A percentile compares a stretch with the other conserved stretches of the same genome.
Evolutionary conservation across 2,113 vertebrate species (phyloP).

Genomic region (Sphyrna mokarran): DNA sequence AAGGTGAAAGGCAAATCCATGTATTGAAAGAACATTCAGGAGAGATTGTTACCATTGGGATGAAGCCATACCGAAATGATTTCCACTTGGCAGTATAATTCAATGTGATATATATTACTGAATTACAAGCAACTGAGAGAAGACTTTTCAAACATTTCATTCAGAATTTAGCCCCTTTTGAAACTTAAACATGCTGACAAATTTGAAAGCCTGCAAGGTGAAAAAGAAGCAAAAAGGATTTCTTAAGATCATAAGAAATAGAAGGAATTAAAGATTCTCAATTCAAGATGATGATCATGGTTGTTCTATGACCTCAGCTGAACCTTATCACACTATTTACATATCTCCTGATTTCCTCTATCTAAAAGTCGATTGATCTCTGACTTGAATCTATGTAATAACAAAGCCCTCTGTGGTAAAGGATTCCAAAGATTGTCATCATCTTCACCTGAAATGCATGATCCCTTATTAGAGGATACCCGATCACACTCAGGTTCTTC

Average conservation of each 20-base stretch:
- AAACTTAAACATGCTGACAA: not conserved
- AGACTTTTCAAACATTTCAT: not conserved
- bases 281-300: too few species aligned
- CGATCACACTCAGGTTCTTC: too few species aligned
- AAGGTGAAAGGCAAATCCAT: not conserved
- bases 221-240: not conserved
- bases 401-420: not conserved
- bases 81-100: not conserved
- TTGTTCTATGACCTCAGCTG: too few species aligned
- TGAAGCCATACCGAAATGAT: not conserved
- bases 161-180: not conserved
- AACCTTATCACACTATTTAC: too few species aligned
- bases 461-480: too few species aligned
- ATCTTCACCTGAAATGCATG: too few species aligned
- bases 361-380: not conserved
- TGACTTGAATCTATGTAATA: not conserved
- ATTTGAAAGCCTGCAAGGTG: not conserved
- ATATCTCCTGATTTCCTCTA: not conserved
- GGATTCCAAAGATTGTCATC: not conserved
- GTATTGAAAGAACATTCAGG: not conserved
- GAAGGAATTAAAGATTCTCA: not conserved
- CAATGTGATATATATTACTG: not conserved
- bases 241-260: not conserved
- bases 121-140: not conserved
- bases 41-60: not conserved